These are phyloP conservation scores for Itoplectis maculator DNA, from an alignment of 2,888 invertebrate species.

Conservation along the genomic window DNA sequence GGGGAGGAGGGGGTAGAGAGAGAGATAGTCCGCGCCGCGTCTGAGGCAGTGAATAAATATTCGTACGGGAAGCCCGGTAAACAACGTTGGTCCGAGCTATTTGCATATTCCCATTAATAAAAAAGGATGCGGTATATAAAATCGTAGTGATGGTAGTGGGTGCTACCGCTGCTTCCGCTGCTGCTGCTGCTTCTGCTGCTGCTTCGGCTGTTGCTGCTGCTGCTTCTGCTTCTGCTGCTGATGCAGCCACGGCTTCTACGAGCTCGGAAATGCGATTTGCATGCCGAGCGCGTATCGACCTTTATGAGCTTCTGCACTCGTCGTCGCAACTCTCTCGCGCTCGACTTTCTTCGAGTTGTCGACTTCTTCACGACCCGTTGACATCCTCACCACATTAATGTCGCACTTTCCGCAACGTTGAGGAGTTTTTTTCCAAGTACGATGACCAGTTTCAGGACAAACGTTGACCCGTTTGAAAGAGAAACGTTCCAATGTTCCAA, in stretches of 20 bases:
- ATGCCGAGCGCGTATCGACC: constrained; percentile 67
- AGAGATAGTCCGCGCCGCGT: constrained; percentile 6
- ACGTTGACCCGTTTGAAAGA: no score
- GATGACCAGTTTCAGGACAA: neutral
- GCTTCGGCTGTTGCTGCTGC: constrained; percentile 5
- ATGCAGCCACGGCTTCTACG: constrained; percentile 8
- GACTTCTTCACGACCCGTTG: constrained; percentile 33
- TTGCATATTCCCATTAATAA: constrained; percentile 78
- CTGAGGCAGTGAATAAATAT: constrained; percentile 57
- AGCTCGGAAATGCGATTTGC: constrained; percentile 62
- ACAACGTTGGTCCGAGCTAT: constrained; percentile 71
- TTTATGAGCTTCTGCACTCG: constrained; percentile 60
- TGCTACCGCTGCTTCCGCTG: constrained; percentile 8
- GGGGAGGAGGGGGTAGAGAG: no score
- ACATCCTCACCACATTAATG: constrained; percentile 32
- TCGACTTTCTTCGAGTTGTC: constrained; percentile 41
- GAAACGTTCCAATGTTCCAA: no score
- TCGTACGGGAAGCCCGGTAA: constrained; percentile 68
- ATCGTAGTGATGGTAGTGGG: constrained; percentile 42
- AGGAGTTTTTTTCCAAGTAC: neutral
- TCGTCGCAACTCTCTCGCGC: constrained; percentile 24
- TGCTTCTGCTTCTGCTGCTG: constrained; percentile 20
- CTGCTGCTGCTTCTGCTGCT: constrained; percentile 22
- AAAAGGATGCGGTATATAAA: constrained; percentile 58
- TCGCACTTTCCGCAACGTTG: neutral